Evolutionary conservation across 1,140 invertebrate species (phyloP).

Genomic region (Drosophila sproati): DNA sequence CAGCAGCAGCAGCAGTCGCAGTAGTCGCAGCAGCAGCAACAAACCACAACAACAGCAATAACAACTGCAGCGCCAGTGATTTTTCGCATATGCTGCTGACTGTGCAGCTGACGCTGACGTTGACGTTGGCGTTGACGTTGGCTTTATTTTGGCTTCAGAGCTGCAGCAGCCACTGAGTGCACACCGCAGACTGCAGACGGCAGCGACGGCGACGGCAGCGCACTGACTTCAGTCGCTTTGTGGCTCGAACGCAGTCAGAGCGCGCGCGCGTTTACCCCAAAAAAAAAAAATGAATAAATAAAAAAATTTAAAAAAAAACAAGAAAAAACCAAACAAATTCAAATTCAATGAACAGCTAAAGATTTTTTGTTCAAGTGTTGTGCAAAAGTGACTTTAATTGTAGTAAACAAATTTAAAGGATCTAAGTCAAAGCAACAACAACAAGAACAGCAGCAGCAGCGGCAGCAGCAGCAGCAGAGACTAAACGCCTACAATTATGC

Average conservation of each 20-base stretch:
- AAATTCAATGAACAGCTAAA: not conserved
- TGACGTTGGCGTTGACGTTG: conserved; percentile 55
- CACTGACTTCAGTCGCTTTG: conserved; percentile 42
- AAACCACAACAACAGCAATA: conserved; percentile 5
- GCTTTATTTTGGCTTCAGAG: conserved; percentile 60
- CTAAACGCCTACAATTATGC: conserved; percentile 71
- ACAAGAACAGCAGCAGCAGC: conserved; percentile 28
- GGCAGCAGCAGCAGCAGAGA: conserved; percentile 54
- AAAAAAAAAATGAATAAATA: conserved; percentile 7
- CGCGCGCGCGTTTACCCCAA: conserved; percentile 33
- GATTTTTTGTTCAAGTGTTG: conserved; percentile 36
- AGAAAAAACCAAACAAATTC: not conserved
- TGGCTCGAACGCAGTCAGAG: conserved; percentile 49
- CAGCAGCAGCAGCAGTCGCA: not conserved
- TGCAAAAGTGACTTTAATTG: conserved; percentile 14
- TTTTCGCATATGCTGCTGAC: conserved; percentile 52
- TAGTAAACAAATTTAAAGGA: conserved; percentile 10
- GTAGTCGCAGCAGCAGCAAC: not conserved
- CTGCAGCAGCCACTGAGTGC: conserved; percentile 45
- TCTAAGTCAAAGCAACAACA: conserved; percentile 7
- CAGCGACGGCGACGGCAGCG: conserved; percentile 32
- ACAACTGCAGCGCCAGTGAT: conserved; percentile 55
- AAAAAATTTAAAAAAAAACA: not conserved
- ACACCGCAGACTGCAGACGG: conserved; percentile 19
- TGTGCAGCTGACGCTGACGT: conserved; percentile 51